Evolutionary conservation across 2,888 invertebrate genomes (phyloP).

Genomic region (Ligdia adustata): DNA sequence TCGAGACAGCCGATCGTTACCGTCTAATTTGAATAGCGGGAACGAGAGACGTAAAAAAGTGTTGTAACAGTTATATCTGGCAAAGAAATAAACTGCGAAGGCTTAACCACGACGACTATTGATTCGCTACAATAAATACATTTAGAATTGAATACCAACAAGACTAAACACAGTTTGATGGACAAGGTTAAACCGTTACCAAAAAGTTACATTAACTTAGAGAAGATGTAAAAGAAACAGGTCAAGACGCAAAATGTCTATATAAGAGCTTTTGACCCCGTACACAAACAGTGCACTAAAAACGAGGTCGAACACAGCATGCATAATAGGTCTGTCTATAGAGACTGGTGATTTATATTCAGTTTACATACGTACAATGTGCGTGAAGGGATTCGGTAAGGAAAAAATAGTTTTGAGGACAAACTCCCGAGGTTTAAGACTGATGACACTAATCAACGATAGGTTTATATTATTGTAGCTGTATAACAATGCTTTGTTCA

Average conservation of each 20-base stretch:
- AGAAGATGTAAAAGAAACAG: not conserved
- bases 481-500: no score
- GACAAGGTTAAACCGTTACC: constrained; percentile 2
- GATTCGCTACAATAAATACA: constrained; percentile 5
- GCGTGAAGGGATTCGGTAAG: constrained; percentile 38
- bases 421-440: not conserved
- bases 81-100: constrained; percentile 9
- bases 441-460: not conserved
- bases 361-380: constrained; percentile 30
- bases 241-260: constrained; percentile 7
- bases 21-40: constrained; percentile 16
- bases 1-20: constrained; percentile 11
- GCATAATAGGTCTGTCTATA: constrained; percentile 27
- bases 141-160: not conserved
- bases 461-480: no score
- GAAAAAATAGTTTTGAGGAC: constrained; percentile 19
- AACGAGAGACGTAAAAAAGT: constrained; percentile 2
- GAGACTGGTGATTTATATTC: constrained; percentile 39
- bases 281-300: constrained; percentile 32
- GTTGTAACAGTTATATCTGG: constrained; percentile 12
- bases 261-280: constrained; percentile 46
- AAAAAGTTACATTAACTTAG: no score
- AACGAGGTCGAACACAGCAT: constrained; percentile 29
- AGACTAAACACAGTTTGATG: not conserved
- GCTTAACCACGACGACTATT: constrained; percentile 10